Conservation (phyloP, 2,797 vertebrate species). For the Acanthurus lineatus region DNA sequence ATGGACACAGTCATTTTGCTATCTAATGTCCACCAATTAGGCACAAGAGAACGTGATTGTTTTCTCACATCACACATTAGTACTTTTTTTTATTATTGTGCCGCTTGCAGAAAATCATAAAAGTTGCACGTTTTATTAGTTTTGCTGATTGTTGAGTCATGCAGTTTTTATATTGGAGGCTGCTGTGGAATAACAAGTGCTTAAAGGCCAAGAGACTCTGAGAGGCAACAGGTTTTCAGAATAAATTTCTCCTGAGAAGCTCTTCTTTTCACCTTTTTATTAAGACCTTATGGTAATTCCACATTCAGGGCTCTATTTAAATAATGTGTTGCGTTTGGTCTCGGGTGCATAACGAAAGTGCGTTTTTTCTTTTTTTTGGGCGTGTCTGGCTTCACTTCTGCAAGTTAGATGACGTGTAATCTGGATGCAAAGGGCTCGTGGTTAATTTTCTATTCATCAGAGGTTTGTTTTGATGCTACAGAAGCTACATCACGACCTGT, state of each 20-base stretch:
- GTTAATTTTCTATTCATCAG: too few relatives aligned
- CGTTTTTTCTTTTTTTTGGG: too few relatives aligned
- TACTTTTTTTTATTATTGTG: neutral
- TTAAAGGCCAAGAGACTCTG: neutral
- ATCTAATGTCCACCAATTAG: neutral
- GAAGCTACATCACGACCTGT: too few relatives aligned
- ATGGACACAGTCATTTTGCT: neutral
- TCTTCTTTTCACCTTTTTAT: neutral
- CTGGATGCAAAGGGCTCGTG: too few relatives aligned
- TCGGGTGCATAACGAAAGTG: too few relatives aligned
- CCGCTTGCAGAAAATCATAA: neutral
- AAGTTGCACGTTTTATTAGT: conserved; percentile 6
- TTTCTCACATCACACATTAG: neutral
- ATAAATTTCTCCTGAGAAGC: neutral
- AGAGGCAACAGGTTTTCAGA: neutral
- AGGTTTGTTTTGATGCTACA: too few relatives aligned
- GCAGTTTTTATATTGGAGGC: neutral
- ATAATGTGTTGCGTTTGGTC: too few relatives aligned
- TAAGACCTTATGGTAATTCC: too few relatives aligned
- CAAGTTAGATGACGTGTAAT: too few relatives aligned
- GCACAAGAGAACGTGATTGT: neutral
- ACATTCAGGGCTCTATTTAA: too few relatives aligned
- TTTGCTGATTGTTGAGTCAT: conserved; percentile 21
- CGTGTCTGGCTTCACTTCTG: too few relatives aligned
- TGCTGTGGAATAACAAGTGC: neutral